These are phyloP conservation scores for Hippocampus comes DNA, from an alignment of 2,113 vertebrate genomes.

Conservation along the genomic window DNA sequence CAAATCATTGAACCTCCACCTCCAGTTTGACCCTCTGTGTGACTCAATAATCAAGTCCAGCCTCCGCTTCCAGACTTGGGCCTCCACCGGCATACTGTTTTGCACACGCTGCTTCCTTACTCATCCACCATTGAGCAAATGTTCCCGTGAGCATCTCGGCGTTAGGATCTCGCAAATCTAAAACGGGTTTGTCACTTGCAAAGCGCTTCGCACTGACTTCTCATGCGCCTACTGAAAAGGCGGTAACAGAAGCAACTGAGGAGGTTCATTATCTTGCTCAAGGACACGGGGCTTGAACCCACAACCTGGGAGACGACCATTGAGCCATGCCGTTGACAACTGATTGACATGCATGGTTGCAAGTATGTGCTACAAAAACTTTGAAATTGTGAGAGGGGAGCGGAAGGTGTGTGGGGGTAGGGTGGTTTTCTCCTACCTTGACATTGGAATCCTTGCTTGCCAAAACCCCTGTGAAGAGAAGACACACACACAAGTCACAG, in stretches of 20 bases:
- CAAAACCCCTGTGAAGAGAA: conserved; percentile 86
- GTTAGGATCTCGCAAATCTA: neutral
- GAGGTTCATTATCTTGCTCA: too few relatives aligned
- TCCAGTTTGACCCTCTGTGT: conserved; percentile 2
- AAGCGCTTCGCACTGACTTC: too few relatives aligned
- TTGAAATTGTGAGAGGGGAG: neutral
- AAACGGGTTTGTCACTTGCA: too few relatives aligned
- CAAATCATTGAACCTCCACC: conserved; percentile 14
- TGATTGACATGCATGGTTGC: too few relatives aligned
- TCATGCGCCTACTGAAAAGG: too few relatives aligned
- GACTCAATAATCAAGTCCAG: conserved; percentile 14
- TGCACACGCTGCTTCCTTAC: neutral
- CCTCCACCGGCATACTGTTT: neutral
- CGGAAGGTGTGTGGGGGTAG: neutral
- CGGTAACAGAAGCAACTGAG: too few relatives aligned
- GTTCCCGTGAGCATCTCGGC: neutral
- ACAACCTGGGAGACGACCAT: too few relatives aligned
- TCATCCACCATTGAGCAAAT: neutral
- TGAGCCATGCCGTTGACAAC: too few relatives aligned
- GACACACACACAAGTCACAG: conserved; percentile 35
- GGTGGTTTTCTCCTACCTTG: conserved; percentile 80
- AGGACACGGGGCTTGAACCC: too few relatives aligned
- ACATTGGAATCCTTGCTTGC: conserved; percentile 98
- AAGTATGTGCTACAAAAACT: neutral
- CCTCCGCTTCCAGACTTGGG: conserved; percentile 18